A percentile compares a stretch with the other conserved stretches of the same genome.
Evolutionary conservation across 1,140 invertebrate genomes (phyloP).

Genomic region (Dufourea novaeangliae): DNA sequence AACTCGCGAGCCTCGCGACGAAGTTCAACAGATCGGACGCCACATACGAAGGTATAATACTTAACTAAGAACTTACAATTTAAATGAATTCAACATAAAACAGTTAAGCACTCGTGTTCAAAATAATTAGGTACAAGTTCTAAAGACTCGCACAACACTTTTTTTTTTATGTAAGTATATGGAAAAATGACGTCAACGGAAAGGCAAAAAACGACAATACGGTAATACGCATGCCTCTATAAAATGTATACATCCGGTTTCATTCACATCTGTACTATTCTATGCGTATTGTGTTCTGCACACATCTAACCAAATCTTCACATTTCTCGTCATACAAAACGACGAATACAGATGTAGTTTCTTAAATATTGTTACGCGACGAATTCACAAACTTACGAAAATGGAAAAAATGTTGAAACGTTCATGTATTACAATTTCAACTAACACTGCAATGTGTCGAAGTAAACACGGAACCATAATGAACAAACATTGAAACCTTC

Average conservation of each 20-base stretch:
- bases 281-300: not conserved
- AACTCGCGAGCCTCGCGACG: conserved; percentile 27
- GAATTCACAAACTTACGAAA: not conserved
- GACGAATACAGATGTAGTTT: not conserved
- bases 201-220: conserved; percentile 39
- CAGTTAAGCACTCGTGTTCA: not conserved
- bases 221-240: conserved; percentile 37
- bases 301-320: not conserved
- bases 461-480: not conserved
- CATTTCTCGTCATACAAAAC: not conserved
- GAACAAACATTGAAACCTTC: not conserved
- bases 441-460: not conserved
- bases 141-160: not conserved
- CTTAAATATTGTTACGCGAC: not conserved
- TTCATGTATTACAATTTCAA: not conserved
- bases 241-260: conserved; percentile 58
- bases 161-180: conserved; percentile 1
- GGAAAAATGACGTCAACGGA: conserved; percentile 36
- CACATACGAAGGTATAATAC: conserved; percentile 3
- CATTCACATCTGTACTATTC: conserved; percentile 9
- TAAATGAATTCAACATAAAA: not conserved
- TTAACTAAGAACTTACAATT: not conserved
- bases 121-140: conserved; percentile 9
- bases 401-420: not conserved
- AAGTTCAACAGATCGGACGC: conserved; percentile 13